These are phyloP conservation scores for Crambe crambe DNA, from an alignment of 37 sponge, comb jelly and placozoan genomes.

Conservation along the genomic window DNA sequence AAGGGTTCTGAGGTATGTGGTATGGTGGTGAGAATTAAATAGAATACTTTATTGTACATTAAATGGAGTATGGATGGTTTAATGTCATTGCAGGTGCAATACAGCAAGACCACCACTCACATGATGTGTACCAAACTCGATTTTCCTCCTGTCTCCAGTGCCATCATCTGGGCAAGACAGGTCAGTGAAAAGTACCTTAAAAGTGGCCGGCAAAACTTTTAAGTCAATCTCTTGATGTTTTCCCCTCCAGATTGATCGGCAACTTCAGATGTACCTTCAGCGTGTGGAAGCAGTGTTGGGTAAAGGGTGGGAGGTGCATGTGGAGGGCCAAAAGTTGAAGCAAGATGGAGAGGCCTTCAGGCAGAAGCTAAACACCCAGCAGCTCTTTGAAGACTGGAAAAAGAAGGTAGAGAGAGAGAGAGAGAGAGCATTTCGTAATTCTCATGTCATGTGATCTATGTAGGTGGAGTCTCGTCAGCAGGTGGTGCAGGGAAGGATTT, in stretches of 20 bases:
- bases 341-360: slow-evolving; percentile 94
- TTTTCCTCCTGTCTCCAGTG: slow-evolving; percentile 94
- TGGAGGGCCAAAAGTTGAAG: slow-evolving; percentile 95
- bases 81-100: slow-evolving; percentile 70
- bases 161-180: slow-evolving; percentile 99
- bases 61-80: neutral
- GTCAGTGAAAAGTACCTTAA: slow-evolving; percentile 50
- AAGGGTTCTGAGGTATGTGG: neutral
- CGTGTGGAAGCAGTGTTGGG: slow-evolving; percentile 97
- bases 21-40: neutral
- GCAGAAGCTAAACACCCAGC: slow-evolving; percentile 94
- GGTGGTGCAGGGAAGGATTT: slow-evolving; percentile 82
- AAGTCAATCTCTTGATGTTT: neutral
- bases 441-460: neutral
- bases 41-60: neutral
- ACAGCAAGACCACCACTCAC: slow-evolving; percentile 81
- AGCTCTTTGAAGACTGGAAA: slow-evolving; percentile 60
- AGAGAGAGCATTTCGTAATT: neutral
- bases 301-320: slow-evolving; percentile 89
- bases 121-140: slow-evolving; percentile 80
- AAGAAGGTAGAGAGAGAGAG: slow-evolving; percentile 26
- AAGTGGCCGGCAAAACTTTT: no score
- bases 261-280: slow-evolving; percentile 88
- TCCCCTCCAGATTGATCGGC: slow-evolving; percentile 77
- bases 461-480: slow-evolving; percentile 73